Percentiles rank a stretch among this genome's conserved stretches.
phyloP scores from a whole-genome alignment of 2,888 invertebrate genomes.

The Unio pictorum region DNA sequence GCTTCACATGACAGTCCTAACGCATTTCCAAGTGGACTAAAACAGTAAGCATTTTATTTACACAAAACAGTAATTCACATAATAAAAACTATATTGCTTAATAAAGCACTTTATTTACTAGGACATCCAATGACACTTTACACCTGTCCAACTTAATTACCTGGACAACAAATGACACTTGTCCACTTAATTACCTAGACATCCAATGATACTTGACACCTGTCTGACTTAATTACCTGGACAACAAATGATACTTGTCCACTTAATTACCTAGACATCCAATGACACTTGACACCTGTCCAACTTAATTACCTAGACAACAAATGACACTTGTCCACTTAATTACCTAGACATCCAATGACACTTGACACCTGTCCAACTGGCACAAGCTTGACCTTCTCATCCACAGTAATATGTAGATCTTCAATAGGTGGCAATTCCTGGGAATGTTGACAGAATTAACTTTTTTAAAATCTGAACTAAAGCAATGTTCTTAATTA shows the following conservation, averaged over 20 bases:
- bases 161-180: slow-evolving; percentile 29
- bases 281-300: slow-evolving; percentile 56
- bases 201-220: slow-evolving; percentile 50
- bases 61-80: no score
- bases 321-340: neutral
- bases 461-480: no score
- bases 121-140: slow-evolving; percentile 57
- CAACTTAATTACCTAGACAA: slow-evolving; percentile 23
- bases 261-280: slow-evolving; percentile 52
- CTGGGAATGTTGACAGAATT: slow-evolving; percentile 29
- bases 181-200: neutral
- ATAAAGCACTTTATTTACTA: slow-evolving; percentile 34
- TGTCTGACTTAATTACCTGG: slow-evolving; percentile 34
- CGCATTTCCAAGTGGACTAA: no score
- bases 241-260: neutral
- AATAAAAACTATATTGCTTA: no score
- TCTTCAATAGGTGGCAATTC: slow-evolving; percentile 64
- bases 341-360: slow-evolving; percentile 59
- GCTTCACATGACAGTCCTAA: no score
- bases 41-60: no score
- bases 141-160: slow-evolving; percentile 55
- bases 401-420: slow-evolving; percentile 57
- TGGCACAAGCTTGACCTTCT: slow-evolving; percentile 50
- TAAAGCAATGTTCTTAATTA: no score
- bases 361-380: slow-evolving; percentile 57